phyloP scores from a whole-genome alignment of 2,113 vertebrate genomes.

The Sphaerodactylus townsendi region DNA sequence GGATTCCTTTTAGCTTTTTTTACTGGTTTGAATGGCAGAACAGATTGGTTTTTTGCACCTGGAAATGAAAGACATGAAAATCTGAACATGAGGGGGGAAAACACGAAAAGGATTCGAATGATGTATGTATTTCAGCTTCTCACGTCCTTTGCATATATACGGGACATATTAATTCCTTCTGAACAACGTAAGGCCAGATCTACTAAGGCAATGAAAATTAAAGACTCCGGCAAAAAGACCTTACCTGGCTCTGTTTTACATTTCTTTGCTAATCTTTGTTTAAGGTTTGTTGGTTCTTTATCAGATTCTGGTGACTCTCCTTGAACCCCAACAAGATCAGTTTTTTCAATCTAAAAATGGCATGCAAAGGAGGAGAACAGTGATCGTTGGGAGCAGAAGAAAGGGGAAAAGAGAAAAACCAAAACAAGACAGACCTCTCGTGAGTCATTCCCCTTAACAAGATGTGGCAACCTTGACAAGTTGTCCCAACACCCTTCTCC shows the following conservation, averaged over 20 bases:
- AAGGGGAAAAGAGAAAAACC: neutral
- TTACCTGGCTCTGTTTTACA: conserved; percentile 74
- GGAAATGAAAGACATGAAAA: conserved; percentile 42
- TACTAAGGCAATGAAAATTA: conserved; percentile 22
- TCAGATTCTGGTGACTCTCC: conserved; percentile 56
- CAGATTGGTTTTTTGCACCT: conserved; percentile 83
- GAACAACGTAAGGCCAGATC: neutral
- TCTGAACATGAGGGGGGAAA: neutral
- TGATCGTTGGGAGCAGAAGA: neutral
- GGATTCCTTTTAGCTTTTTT: conserved; percentile 76
- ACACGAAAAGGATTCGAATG: neutral
- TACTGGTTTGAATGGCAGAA: conserved; percentile 84
- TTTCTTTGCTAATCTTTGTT: conserved; percentile 77
- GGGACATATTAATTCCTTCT: neutral
- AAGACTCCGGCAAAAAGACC: conserved; percentile 16
- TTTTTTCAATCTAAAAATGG: conserved; percentile 77
- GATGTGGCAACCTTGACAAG: no score
- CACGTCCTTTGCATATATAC: no score
- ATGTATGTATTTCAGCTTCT: neutral
- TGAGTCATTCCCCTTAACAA: no score
- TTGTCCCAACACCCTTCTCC: no score
- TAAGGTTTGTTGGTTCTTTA: conserved; percentile 59
- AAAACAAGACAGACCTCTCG: neutral
- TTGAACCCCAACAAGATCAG: conserved; percentile 78
- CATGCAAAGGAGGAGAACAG: neutral